phyloP scores from a whole-genome alignment of 1,140 invertebrate genomes.

The Stegodyphus dumicola region DNA sequence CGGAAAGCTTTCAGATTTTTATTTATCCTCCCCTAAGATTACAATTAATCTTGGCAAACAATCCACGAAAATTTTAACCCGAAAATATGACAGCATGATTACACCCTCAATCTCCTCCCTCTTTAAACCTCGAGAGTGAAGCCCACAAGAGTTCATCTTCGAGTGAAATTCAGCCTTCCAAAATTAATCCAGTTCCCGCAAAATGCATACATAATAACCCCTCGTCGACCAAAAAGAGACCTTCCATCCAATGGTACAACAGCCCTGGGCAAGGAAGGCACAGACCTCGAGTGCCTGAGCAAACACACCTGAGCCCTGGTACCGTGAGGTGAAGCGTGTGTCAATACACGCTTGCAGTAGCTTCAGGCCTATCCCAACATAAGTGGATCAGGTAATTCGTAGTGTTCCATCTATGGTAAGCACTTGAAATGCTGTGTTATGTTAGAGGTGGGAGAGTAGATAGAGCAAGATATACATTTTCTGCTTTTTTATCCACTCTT shows the following conservation, averaged over 20 bases:
- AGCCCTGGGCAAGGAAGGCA: conserved; percentile 1
- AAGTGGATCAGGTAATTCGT: conserved; percentile 50
- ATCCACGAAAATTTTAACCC: too few species aligned
- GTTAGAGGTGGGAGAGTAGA: too few species aligned
- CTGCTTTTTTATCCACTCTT: not conserved
- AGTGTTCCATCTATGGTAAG: not conserved
- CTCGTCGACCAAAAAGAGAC: conserved; percentile 21
- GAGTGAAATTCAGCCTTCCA: not conserved
- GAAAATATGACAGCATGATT: too few species aligned
- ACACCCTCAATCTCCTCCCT: too few species aligned
- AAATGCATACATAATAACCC: conserved; percentile 45
- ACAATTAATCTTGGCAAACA: too few species aligned
- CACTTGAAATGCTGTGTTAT: too few species aligned
- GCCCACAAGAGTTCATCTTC: too few species aligned
- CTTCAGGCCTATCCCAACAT: conserved; percentile 44
- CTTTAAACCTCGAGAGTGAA: too few species aligned
- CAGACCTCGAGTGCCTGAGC: conserved; percentile 2
- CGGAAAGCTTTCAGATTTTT: too few species aligned
- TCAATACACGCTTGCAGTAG: conserved; percentile 24
- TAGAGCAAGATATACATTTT: conserved; percentile 4
- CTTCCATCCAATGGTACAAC: conserved; percentile 13
- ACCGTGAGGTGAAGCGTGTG: conserved; percentile 18
- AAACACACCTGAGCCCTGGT: conserved; percentile 47
- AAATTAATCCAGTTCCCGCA: conserved; percentile 25
- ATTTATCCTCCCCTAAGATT: too few species aligned